These are phyloP conservation scores for Fissipunctia ypsillon DNA, from an alignment of 2,888 invertebrate species.

Conservation along the genomic window DNA sequence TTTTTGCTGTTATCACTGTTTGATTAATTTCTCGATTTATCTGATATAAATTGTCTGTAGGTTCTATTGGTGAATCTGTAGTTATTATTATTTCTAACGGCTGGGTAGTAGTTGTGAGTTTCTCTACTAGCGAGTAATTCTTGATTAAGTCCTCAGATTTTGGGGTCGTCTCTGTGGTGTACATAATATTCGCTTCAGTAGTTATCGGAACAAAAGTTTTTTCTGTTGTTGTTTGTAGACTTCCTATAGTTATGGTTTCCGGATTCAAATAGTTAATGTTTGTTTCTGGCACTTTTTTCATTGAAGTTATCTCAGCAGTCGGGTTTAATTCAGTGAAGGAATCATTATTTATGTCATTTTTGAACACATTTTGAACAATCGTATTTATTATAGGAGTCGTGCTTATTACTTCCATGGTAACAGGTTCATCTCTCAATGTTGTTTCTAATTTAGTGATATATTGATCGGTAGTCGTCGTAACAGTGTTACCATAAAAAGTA, in stretches of 20 bases:
- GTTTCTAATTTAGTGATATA: slow-evolving; percentile 3
- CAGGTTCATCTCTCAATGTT: slow-evolving; percentile 4
- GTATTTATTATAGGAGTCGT: slow-evolving; percentile 3
- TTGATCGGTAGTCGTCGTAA: not conserved
- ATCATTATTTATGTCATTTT: not conserved
- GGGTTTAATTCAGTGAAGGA: not conserved
- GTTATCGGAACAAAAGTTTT: not conserved
- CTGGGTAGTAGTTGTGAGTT: slow-evolving; percentile 1
- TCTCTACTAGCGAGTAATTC: slow-evolving; percentile 7
- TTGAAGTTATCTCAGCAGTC: not conserved
- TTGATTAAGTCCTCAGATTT: not conserved
- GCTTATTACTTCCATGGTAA: slow-evolving; percentile 1
- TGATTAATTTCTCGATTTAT: slow-evolving; percentile 15
- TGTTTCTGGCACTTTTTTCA: not conserved
- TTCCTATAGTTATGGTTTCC: not conserved
- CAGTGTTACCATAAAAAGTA: not conserved
- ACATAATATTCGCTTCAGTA: not conserved
- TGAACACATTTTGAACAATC: not conserved
- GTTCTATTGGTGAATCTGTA: slow-evolving; percentile 12
- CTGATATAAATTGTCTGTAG: slow-evolving; percentile 23
- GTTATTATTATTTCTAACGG: slow-evolving; percentile 13
- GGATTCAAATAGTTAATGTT: not conserved
- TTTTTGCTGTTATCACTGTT: slow-evolving; percentile 2
- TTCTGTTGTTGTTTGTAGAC: slow-evolving; percentile 2
- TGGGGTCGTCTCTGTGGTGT: not conserved